Evolutionary conservation across 2,797 vertebrate genomes (phyloP).

Genomic region (Mormyrus proboscirostris): DNA sequence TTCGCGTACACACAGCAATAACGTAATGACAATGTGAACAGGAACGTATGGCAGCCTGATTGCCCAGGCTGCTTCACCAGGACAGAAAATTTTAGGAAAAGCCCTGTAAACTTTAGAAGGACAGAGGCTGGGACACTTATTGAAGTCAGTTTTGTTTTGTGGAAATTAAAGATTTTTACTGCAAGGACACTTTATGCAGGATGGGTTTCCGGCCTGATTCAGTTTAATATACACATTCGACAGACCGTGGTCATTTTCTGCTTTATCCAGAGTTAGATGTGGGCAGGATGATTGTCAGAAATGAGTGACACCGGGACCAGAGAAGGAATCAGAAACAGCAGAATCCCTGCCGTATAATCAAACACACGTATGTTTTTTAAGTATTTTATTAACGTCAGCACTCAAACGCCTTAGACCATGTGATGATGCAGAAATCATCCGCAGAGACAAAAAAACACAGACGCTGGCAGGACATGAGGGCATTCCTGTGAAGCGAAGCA

Average conservation of each 20-base stretch:
- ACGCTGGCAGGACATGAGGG: background rate
- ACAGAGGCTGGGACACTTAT: background rate
- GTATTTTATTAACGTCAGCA: background rate
- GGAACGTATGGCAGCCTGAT: background rate
- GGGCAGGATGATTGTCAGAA: background rate
- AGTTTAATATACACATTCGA: background rate
- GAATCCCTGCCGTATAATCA: background rate
- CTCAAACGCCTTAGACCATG: background rate
- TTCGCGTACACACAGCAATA: slow-evolving; percentile 18
- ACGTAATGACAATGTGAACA: slow-evolving; percentile 3
- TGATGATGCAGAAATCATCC: background rate
- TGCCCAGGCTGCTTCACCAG: background rate
- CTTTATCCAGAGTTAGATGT: background rate
- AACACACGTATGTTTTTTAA: background rate
- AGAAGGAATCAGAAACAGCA: background rate
- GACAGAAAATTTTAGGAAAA: background rate
- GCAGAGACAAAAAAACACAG: background rate
- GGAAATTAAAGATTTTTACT: background rate
- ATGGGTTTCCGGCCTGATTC: background rate
- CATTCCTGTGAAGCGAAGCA: background rate
- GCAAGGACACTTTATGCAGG: slow-evolving; percentile 19
- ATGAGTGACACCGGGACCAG: background rate
- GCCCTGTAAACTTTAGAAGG: slow-evolving; percentile 8
- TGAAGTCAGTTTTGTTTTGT: background rate
- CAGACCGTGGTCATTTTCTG: background rate